These are phyloP conservation scores for Geopemphigus sp. DNA, from an alignment of 1,140 invertebrate genomes.

Conservation along the genomic window DNA sequence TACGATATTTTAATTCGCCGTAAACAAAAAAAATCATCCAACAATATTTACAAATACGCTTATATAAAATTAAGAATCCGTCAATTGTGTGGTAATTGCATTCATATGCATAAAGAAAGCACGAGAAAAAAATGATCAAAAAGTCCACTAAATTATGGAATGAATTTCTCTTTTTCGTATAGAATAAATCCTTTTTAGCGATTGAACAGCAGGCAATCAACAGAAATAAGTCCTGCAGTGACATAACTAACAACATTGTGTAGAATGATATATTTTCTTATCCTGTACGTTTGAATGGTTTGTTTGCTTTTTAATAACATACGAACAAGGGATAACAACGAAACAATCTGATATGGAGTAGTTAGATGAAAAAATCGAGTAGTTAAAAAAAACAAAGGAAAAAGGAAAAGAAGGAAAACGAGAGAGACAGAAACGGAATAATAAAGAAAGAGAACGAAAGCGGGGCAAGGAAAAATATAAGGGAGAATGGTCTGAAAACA, in stretches of 20 bases:
- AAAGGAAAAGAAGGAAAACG: not conserved
- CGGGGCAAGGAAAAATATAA: not conserved
- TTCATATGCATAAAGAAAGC: not conserved
- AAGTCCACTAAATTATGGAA: conserved; percentile 7
- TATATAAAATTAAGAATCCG: not conserved
- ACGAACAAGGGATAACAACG: conserved; percentile 36
- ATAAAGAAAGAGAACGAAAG: not conserved
- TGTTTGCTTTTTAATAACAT: conserved; percentile 32
- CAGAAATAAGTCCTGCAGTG: conserved; percentile 18
- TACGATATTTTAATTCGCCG: too few species aligned
- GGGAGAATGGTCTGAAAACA: conserved; percentile 5
- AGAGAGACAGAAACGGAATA: too few species aligned
- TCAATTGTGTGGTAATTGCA: not conserved
- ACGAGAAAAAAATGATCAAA: not conserved
- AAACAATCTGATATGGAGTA: conserved; percentile 40
- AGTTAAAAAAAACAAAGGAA: conserved; percentile 22
- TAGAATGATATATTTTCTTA: conserved; percentile 35
- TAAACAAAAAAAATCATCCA: too few species aligned
- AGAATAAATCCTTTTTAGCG: not conserved
- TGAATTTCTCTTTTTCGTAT: not conserved
- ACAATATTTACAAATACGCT: not conserved
- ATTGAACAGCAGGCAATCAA: conserved; percentile 6
- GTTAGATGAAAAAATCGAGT: conserved; percentile 25
- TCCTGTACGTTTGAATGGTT: conserved; percentile 23
- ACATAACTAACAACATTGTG: conserved; percentile 39